phyloP scores from a whole-genome alignment of 2,113 vertebrate genomes.

The Pomatostomus ruficeps region DNA sequence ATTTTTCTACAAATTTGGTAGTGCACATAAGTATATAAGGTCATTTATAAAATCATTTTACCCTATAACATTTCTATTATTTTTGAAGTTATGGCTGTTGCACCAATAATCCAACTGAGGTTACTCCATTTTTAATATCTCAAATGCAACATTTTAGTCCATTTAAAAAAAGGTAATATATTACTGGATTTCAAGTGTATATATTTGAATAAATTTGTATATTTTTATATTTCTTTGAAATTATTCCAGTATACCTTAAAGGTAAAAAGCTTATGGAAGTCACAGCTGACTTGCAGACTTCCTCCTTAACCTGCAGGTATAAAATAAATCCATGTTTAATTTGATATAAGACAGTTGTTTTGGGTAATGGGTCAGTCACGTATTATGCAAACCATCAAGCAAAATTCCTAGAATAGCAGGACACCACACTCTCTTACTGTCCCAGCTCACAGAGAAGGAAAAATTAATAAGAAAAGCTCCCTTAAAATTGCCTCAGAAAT shows the following conservation, averaged over 20 bases:
- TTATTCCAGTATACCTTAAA: neutral
- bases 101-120: neutral
- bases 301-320: neutral
- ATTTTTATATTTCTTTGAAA: neutral
- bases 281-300: neutral
- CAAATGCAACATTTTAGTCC: neutral
- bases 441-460: neutral
- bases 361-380: neutral
- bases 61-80: neutral
- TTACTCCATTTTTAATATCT: neutral
- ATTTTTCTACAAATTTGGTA: neutral
- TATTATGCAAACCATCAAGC: neutral
- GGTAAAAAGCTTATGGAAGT: neutral
- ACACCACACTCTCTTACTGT: neutral
- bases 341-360: neutral
- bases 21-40: neutral
- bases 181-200: neutral
- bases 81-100: neutral
- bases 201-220: neutral
- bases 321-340: neutral
- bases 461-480: neutral
- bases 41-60: neutral
- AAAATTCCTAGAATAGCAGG: neutral
- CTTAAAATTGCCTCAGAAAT: neutral
- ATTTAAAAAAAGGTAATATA: neutral